A percentile compares a stretch with the other conserved stretches of the same genome.
Evolutionary conservation across 2,797 vertebrate genomes (phyloP).

Genomic region (Gymnoscopelus microlampas): DNA sequence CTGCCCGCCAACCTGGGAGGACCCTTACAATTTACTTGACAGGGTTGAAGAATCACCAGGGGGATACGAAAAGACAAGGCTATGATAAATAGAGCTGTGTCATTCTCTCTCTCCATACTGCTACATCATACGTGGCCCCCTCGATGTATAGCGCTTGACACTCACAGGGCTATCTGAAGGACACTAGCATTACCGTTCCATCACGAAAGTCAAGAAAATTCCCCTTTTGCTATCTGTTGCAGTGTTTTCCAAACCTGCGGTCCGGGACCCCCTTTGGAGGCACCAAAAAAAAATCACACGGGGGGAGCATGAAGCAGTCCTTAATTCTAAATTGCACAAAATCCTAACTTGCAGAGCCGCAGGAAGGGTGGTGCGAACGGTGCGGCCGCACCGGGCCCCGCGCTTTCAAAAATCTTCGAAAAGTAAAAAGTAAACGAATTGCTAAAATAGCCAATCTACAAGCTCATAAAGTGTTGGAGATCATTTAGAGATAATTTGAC

Average conservation of each 20-base stretch:
- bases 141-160: conserved; percentile 37
- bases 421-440: too few species aligned
- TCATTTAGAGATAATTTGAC: too few species aligned
- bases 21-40: conserved; percentile 37
- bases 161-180: conserved; percentile 47
- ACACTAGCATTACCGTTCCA: conserved; percentile 42
- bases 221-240: conserved; percentile 24
- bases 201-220: conserved; percentile 39
- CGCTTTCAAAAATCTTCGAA: too few species aligned
- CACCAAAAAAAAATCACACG: too few species aligned
- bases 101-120: conserved; percentile 11
- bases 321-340: too few species aligned
- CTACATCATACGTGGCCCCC: conserved; percentile 26
- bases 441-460: background rate
- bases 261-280: too few species aligned
- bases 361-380: too few species aligned
- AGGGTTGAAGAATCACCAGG: conserved; percentile 10
- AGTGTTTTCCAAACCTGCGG: background rate
- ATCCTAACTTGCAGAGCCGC: too few species aligned
- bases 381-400: too few species aligned
- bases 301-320: too few species aligned
- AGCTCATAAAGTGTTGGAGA: too few species aligned
- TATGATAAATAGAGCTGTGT: background rate
- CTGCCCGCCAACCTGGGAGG: conserved; percentile 40
- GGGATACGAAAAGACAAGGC: conserved; percentile 17